Conservation (phyloP, 2,797 vertebrate genomes). For the Rousettus madagascariensis region DNA sequence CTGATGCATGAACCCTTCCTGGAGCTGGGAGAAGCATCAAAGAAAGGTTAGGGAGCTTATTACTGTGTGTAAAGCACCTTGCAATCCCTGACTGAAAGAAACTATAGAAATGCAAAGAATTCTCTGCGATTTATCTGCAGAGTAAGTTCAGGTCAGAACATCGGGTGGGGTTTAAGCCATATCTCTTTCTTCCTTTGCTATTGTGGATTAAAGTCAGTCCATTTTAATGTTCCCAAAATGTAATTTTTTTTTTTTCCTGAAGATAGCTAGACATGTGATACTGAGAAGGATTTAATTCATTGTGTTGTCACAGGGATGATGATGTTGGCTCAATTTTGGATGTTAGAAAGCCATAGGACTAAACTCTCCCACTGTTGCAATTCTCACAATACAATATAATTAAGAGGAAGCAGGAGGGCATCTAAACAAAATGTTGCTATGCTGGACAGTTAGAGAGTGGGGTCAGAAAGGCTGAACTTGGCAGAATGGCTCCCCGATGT, state of each 20-base stretch:
- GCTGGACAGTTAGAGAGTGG: conserved; percentile 29
- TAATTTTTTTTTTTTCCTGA: conserved; percentile 16
- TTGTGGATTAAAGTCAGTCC: conserved; percentile 65
- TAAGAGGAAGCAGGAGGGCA: conserved; percentile 59
- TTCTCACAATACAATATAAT: conserved; percentile 47
- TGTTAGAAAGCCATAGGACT: conserved; percentile 30
- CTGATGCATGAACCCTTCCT: background rate
- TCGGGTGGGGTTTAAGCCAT: conserved; percentile 53
- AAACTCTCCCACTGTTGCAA: conserved; percentile 31
- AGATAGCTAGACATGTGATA: background rate
- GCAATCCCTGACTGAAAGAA: conserved; percentile 54
- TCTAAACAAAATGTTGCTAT: conserved; percentile 51
- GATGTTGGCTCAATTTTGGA: conserved; percentile 55
- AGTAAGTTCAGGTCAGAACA: conserved; percentile 63
- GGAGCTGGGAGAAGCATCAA: background rate
- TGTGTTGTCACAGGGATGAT: conserved; percentile 51
- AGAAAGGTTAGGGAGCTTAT: conserved; percentile 33
- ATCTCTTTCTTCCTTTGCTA: conserved; percentile 56
- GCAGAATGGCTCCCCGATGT: conserved; percentile 30
- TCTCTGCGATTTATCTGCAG: conserved; percentile 59
- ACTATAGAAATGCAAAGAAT: conserved; percentile 66
- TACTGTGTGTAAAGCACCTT: conserved; percentile 52
- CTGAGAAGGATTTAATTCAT: conserved; percentile 65
- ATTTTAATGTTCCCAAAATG: conserved; percentile 69
- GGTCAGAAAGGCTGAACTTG: conserved; percentile 50